Conservation (phyloP, 2,113 vertebrate genomes). For the Myotis lucifugus region DNA sequence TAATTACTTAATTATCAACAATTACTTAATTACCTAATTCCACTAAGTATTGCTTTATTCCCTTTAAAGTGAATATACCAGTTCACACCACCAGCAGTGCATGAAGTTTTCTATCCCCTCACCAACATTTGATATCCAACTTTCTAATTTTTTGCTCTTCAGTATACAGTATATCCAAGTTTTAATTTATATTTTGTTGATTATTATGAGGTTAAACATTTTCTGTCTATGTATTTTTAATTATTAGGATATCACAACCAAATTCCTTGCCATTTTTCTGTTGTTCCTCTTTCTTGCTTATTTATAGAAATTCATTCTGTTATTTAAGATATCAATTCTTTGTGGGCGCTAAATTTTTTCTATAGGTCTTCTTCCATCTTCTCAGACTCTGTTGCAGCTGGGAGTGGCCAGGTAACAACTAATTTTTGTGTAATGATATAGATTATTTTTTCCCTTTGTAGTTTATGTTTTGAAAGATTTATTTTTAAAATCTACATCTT, state of each 20-base stretch:
- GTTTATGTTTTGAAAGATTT: background rate
- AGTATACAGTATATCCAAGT: background rate
- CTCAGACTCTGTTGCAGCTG: background rate
- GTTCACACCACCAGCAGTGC: background rate
- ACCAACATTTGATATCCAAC: background rate
- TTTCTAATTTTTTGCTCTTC: background rate
- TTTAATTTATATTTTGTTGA: background rate
- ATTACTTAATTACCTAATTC: too few relatives aligned
- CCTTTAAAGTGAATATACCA: background rate
- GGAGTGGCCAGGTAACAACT: background rate
- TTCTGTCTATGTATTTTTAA: background rate
- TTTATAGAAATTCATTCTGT: background rate
- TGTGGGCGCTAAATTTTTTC: background rate
- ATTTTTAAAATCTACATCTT: background rate
- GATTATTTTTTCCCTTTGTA: background rate
- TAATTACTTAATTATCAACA: background rate
- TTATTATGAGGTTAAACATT: background rate
- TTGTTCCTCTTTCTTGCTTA: conserved; percentile 1
- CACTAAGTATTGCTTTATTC: background rate
- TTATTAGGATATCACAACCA: background rate
- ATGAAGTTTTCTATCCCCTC: background rate
- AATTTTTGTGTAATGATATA: background rate
- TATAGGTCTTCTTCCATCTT: background rate
- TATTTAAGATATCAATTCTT: background rate
- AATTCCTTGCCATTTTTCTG: background rate